Evolutionary conservation across 1,140 invertebrate genomes (phyloP).

Genomic region (Solen grandis): DNA sequence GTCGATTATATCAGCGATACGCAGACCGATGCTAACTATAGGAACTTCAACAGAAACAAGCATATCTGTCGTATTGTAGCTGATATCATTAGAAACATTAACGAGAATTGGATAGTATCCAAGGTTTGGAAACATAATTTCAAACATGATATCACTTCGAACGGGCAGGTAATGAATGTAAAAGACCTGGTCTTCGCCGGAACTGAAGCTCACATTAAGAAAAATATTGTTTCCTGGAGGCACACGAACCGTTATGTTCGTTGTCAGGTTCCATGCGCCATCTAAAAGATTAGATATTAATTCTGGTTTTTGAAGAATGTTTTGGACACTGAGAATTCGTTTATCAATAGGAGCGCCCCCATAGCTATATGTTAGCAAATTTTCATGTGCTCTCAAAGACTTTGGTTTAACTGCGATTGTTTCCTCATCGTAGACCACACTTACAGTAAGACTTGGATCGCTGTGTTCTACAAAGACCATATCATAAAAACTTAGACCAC

Average conservation of each 20-base stretch:
- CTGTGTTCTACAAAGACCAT: conserved; percentile 4
- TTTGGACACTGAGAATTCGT: conserved; percentile 62
- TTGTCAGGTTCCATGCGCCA: conserved; percentile 66
- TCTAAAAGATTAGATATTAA: conserved; percentile 54
- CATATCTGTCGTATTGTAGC: conserved; percentile 38
- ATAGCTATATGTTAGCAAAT: conserved; percentile 57
- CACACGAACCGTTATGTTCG: conserved; percentile 66
- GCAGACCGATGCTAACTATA: conserved; percentile 56
- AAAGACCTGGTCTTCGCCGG: conserved; percentile 58
- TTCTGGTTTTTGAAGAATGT: conserved; percentile 49
- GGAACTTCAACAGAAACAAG: conserved; percentile 76
- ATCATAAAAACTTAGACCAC: conserved; percentile 52
- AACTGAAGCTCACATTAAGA: conserved; percentile 69
- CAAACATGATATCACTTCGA: conserved; percentile 47
- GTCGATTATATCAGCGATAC: conserved; percentile 64
- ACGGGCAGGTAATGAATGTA: conserved; percentile 63
- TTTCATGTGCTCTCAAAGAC: conserved; percentile 57
- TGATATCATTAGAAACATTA: conserved; percentile 72
- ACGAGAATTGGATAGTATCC: conserved; percentile 70
- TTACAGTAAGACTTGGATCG: conserved; percentile 4
- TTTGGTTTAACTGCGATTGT: background rate
- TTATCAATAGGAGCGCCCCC: conserved; percentile 45
- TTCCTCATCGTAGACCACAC: background rate
- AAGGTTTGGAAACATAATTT: conserved; percentile 63
- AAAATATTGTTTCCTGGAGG: conserved; percentile 67